A percentile compares a stretch with the other conserved stretches of the same genome.
phyloP scores from a whole-genome alignment of 2,888 invertebrate genomes.

The Oegoconia quadripuncta region DNA sequence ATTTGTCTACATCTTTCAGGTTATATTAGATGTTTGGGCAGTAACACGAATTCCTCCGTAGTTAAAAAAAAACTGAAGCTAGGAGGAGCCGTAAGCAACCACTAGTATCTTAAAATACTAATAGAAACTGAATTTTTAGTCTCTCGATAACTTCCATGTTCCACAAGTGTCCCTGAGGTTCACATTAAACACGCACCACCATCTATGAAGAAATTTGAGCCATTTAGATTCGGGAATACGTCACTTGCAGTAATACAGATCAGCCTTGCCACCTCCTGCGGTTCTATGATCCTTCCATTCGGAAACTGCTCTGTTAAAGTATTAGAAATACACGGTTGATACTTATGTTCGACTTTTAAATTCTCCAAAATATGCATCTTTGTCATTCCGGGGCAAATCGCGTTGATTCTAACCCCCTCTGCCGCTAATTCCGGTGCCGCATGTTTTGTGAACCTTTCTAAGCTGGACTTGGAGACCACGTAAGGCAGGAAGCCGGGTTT shows the following conservation, averaged over 20 bases:
- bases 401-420: slow-evolving; percentile 46
- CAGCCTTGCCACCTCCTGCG: slow-evolving; percentile 39
- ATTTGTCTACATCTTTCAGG: too few species aligned
- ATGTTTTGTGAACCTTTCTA: slow-evolving; percentile 37
- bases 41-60: too few species aligned
- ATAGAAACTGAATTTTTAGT: not conserved
- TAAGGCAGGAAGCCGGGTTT: slow-evolving; percentile 39
- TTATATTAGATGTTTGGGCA: too few species aligned
- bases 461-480: slow-evolving; percentile 36
- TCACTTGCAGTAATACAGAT: slow-evolving; percentile 44
- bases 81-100: too few species aligned
- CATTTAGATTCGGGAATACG: slow-evolving; percentile 43
- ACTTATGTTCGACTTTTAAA: slow-evolving; percentile 25
- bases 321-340: slow-evolving; percentile 24
- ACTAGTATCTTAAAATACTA: too few species aligned
- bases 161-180: not conserved
- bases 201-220: slow-evolving; percentile 41
- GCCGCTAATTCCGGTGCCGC: slow-evolving; percentile 38
- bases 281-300: slow-evolving; percentile 34
- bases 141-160: not conserved
- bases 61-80: too few species aligned
- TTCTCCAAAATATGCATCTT: slow-evolving; percentile 37
- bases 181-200: slow-evolving; percentile 32
- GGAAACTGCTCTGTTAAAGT: slow-evolving; percentile 27
- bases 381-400: slow-evolving; percentile 40